phyloP scores from a whole-genome alignment of 2,797 vertebrate species.

The Eospalax fontanierii region DNA sequence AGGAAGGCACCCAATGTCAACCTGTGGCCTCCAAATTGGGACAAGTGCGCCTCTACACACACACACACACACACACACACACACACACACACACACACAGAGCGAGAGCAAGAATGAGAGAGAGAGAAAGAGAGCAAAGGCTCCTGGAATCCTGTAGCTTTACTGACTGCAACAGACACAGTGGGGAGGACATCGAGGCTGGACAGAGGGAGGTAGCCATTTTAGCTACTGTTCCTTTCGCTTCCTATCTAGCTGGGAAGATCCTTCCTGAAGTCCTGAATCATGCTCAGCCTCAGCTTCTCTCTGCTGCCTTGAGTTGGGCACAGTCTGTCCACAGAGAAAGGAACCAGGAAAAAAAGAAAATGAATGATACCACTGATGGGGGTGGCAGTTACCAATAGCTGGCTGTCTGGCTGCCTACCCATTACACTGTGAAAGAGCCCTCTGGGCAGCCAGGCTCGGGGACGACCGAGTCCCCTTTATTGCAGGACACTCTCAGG shows the following conservation, averaged over 20 bases:
- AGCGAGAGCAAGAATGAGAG: background rate
- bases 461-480: background rate
- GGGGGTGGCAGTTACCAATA: background rate
- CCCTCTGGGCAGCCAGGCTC: fast-evolving
- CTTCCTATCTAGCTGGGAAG: background rate
- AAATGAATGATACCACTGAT: background rate
- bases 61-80: background rate
- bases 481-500: background rate
- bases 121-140: background rate
- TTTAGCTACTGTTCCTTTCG: background rate
- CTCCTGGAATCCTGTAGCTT: background rate
- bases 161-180: fast-evolving
- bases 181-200: background rate
- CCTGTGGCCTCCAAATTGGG: background rate
- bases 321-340: background rate
- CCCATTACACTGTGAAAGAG: background rate
- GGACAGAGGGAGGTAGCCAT: background rate
- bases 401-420: background rate
- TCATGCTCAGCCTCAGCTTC: background rate
- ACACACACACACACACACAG: background rate
- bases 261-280: background rate
- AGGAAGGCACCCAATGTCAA: background rate
- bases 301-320: background rate
- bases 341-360: background rate
- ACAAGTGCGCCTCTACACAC: background rate